Evolutionary conservation across 1,140 invertebrate species (phyloP).

Genomic region (Zeugodacus cucurbitae): DNA sequence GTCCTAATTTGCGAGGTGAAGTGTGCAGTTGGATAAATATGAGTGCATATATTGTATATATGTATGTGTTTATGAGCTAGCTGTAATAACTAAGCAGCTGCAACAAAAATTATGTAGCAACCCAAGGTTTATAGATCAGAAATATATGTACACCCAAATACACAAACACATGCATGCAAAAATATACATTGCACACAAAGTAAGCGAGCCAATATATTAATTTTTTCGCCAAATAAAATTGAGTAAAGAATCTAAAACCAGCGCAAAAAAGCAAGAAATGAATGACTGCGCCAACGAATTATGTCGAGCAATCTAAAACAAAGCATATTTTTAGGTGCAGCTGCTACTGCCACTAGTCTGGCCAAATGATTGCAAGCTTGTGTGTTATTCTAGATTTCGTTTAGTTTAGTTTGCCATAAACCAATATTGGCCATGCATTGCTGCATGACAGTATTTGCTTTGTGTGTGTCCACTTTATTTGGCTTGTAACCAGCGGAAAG

Average conservation of each 20-base stretch:
- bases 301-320: constrained; percentile 29
- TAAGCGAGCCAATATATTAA: neutral
- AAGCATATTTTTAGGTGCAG: constrained; percentile 33
- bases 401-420: neutral
- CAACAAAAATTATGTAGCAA: neutral
- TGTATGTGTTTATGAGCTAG: neutral
- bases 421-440: neutral
- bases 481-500: too few relatives aligned
- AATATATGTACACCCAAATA: neutral
- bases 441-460: too few relatives aligned
- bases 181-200: too few relatives aligned
- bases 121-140: neutral
- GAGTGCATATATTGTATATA: neutral
- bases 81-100: constrained; percentile 11
- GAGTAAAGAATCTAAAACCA: neutral
- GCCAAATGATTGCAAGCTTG: neutral
- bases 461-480: too few relatives aligned
- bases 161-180: neutral
- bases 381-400: neutral
- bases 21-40: too few relatives aligned
- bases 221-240: neutral
- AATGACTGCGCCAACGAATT: constrained; percentile 35
- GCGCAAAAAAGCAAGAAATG: neutral
- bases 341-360: neutral
- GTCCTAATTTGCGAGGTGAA: neutral